Base-by-base conservation (phyloP, 1,140 invertebrate species). In the Drosophila subpulchrella region DNA sequence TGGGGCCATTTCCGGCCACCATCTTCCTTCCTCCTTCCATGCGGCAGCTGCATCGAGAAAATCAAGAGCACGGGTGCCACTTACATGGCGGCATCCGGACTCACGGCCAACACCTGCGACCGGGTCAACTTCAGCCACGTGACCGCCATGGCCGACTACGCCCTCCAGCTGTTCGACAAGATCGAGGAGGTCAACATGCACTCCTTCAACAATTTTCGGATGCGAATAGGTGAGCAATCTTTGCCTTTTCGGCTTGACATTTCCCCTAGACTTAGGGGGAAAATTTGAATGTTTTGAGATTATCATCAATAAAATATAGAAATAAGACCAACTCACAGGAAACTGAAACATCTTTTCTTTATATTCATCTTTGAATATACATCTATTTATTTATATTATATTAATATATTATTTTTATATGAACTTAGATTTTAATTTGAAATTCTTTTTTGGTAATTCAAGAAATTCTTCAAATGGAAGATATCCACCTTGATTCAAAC, bases 41-140 rank as follows among this genome's bases (percentile, higher is more conserved):
- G 0, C 39, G 38, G 39, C 36, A 92, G 91, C 20, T 98, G 96
- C 93, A 97, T 99, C 76, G 98, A 99, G 93, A 99, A 99, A 93
- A 99, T 99, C 81, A 99, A 99, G 93, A 98, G 97, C 63, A 98
- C 98, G 0, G 98, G 98, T 8, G 96, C 97, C 12, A 98, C 97
- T 0, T 99, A 99, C 89, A 99, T 99, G 98, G 98, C 98, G 3
- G 98, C 98, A 15, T 98, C 98, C 96, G 97, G 97, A 34, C 92
- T 97, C 46, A 97, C 97, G 3, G 95, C 94, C 53, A 94, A 94
- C 46, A 96, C 96, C 0, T 95, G 96, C 71, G 97, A 98, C 93
- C 94, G 96, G 90, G 94, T 94, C 46, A 95, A 95, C 75, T 96
- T 94, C 91, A 94, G 94, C 2, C 97, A 98, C 93, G 96, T 98